Evolutionary conservation across 2,888 invertebrate species (phyloP).

Genomic region (Embidobia sp.): DNA sequence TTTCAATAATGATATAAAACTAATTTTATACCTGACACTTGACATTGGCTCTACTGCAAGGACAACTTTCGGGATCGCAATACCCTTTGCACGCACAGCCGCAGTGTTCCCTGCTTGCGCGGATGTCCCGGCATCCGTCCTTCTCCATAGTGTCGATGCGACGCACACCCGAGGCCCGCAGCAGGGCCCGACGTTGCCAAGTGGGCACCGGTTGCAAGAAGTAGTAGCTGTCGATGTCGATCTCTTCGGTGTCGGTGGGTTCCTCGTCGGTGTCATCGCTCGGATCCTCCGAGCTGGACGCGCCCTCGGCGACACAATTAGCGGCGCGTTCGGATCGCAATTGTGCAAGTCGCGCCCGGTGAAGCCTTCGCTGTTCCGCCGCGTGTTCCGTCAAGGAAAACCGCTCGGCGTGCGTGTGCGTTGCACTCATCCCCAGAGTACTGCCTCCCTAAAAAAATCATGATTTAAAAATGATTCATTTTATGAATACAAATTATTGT

Average conservation of each 20-base stretch:
- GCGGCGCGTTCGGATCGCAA: slow-evolving; percentile 87
- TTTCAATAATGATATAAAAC: slow-evolving; percentile 87
- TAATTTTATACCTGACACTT: slow-evolving; percentile 90
- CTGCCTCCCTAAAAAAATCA: slow-evolving; percentile 75
- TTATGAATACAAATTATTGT: no score
- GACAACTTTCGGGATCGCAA: slow-evolving; percentile 97
- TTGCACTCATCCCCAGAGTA: slow-evolving; percentile 95
- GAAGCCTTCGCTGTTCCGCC: slow-evolving; percentile 92
- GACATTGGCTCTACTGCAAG: slow-evolving; percentile 96
- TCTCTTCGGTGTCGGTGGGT: slow-evolving; percentile 90
- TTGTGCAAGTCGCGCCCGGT: slow-evolving; percentile 89
- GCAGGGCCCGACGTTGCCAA: slow-evolving; percentile 91
- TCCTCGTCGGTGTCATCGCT: slow-evolving; percentile 92
- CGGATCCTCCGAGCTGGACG: slow-evolving; percentile 89
- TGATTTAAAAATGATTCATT: no score
- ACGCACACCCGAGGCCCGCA: slow-evolving; percentile 95
- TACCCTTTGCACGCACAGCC: slow-evolving; percentile 96
- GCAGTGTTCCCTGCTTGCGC: slow-evolving; percentile 95
- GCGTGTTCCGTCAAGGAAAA: slow-evolving; percentile 95
- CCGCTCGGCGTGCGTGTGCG: slow-evolving; percentile 86
- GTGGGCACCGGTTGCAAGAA: slow-evolving; percentile 96
- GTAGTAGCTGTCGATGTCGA: slow-evolving; percentile 94
- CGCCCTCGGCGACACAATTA: slow-evolving; percentile 80
- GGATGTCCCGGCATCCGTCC: slow-evolving; percentile 95
- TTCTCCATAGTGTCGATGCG: slow-evolving; percentile 97